Conservation (phyloP, 1,140 invertebrate genomes). For the Tetramorium parvispinum region DNA sequence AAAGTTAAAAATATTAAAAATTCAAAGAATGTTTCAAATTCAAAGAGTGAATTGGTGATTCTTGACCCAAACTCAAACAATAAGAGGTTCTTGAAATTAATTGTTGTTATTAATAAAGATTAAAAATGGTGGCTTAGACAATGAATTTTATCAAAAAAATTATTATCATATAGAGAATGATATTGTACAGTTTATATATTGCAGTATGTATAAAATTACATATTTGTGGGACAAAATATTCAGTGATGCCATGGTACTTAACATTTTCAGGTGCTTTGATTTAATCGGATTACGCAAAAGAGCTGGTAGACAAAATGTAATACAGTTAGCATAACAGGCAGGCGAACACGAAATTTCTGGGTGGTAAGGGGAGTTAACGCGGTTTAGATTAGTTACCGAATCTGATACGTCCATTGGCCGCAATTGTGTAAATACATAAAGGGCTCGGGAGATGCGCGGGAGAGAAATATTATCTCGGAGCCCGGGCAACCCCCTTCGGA, state of each 20-base stretch:
- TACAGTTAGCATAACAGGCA: slow-evolving; percentile 1
- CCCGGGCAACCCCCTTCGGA: slow-evolving; percentile 46
- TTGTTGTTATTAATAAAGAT: neutral
- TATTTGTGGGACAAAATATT: neutral
- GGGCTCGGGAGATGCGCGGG: slow-evolving; percentile 15
- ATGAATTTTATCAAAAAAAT: neutral
- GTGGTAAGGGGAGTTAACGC: slow-evolving; percentile 4
- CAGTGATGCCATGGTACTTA: neutral
- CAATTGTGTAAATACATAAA: slow-evolving; percentile 52
- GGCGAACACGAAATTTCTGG: slow-evolving; percentile 6
- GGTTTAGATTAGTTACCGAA: slow-evolving; percentile 60
- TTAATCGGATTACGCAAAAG: neutral
- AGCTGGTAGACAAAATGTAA: slow-evolving; percentile 7
- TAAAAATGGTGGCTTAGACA: neutral
- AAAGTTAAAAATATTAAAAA: neutral
- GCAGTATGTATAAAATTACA: neutral
- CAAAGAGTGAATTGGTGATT: neutral
- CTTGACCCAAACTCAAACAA: neutral
- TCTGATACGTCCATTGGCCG: slow-evolving; percentile 54
- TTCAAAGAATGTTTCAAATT: neutral
- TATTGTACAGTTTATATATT: neutral
- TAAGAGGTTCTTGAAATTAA: neutral
- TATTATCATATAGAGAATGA: neutral
- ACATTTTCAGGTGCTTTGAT: neutral
- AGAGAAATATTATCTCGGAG: slow-evolving; percentile 53